phyloP scores from a whole-genome alignment of 2,888 invertebrate species.

The Lathronympha strigana region DNA sequence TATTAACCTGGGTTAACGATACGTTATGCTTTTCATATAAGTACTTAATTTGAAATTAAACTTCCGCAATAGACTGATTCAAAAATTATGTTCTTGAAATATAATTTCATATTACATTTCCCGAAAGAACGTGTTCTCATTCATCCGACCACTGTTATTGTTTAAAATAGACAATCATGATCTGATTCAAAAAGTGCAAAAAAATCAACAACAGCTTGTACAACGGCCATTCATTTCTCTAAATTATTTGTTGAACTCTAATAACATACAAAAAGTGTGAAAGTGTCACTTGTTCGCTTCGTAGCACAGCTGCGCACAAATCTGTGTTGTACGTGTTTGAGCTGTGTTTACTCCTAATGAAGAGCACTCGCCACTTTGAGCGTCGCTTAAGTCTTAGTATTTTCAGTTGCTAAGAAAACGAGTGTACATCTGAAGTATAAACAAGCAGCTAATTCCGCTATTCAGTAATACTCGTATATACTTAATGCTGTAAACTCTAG shows the following conservation, averaged over 20 bases:
- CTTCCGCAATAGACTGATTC: too few species aligned
- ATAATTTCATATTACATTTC: too few species aligned
- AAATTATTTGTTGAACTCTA: not conserved
- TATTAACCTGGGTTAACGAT: too few species aligned
- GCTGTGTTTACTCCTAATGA: slow-evolving; percentile 70
- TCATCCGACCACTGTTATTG: too few species aligned
- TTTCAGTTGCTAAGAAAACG: slow-evolving; percentile 31
- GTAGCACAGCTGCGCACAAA: slow-evolving; percentile 56
- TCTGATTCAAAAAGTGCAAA: too few species aligned
- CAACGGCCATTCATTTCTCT: not conserved
- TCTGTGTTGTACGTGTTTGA: slow-evolving; percentile 73
- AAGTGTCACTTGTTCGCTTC: slow-evolving; percentile 39
- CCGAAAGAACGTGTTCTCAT: too few species aligned
- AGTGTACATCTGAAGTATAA: slow-evolving; percentile 25
- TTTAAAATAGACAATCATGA: too few species aligned
- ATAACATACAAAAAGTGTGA: slow-evolving; percentile 22
- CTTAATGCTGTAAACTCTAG: not conserved
- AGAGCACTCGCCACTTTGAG: slow-evolving; percentile 55
- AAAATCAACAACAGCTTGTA: not conserved
- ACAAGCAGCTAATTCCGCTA: slow-evolving; percentile 12
- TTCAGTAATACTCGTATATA: not conserved
- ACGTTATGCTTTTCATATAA: too few species aligned
- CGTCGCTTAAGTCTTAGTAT: slow-evolving; percentile 35
- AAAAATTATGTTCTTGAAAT: too few species aligned
- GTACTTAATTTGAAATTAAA: too few species aligned